phyloP scores from a whole-genome alignment of 2,888 invertebrate genomes.

The Melolontha melolontha region DNA sequence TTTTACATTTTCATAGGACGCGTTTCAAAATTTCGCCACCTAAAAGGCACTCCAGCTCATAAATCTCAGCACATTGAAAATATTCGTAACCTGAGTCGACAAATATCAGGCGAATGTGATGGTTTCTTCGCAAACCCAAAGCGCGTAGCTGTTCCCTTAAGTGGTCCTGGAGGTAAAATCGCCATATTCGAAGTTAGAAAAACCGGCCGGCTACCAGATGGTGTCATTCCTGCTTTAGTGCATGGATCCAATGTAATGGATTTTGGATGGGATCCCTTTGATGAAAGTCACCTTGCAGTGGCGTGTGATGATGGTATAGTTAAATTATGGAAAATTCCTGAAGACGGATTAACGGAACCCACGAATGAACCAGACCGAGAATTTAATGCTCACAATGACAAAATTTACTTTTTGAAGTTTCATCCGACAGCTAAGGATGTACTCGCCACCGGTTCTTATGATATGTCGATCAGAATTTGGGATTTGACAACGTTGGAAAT shows the following conservation, averaged over 20 bases:
- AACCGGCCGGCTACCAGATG: constrained; percentile 82
- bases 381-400: constrained; percentile 86
- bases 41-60: constrained; percentile 91
- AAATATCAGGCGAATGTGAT: constrained; percentile 94
- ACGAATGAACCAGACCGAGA: constrained; percentile 80
- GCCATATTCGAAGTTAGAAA: constrained; percentile 86
- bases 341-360: constrained; percentile 75
- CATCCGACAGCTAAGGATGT: constrained; percentile 91
- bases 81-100: constrained; percentile 88
- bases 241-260: constrained; percentile 92
- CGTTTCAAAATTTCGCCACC: constrained; percentile 92
- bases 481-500: constrained; percentile 76
- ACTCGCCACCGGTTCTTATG: constrained; percentile 89
- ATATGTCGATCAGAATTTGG: constrained; percentile 91
- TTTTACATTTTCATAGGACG: constrained; percentile 68
- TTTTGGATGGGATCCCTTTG: constrained; percentile 95
- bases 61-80: constrained; percentile 94
- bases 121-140: constrained; percentile 91
- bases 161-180: constrained; percentile 91
- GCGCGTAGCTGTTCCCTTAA: constrained; percentile 90
- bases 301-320: constrained; percentile 87
- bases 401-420: constrained; percentile 90
- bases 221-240: constrained; percentile 87
- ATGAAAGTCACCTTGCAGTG: constrained; percentile 81
- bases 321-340: constrained; percentile 61